Conservation (phyloP, 2,888 invertebrate genomes). For the Sphecodes monilicornis region DNA sequence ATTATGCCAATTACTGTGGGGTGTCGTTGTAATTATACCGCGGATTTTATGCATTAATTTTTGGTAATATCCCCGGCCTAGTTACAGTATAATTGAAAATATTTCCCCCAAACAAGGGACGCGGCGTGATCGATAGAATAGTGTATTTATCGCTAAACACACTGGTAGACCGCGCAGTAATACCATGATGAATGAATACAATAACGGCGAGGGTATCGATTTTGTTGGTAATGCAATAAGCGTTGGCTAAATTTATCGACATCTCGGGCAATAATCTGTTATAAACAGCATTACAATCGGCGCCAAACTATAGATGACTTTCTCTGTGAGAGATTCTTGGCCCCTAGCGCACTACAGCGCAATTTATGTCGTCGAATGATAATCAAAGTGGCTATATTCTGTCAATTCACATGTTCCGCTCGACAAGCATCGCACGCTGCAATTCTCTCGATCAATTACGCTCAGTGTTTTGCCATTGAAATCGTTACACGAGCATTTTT, state of each 20-base stretch:
- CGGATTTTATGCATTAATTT: too few species aligned
- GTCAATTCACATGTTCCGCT: not conserved
- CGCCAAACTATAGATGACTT: not conserved
- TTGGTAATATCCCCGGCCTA: too few species aligned
- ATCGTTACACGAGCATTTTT: not conserved
- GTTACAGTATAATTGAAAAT: not conserved
- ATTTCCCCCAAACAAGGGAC: not conserved
- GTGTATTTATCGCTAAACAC: constrained; percentile 4
- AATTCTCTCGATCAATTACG: not conserved
- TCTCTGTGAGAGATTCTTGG: not conserved
- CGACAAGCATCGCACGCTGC: not conserved
- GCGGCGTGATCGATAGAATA: not conserved
- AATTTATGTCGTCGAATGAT: not conserved
- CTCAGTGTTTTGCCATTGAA: not conserved
- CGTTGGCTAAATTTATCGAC: constrained; percentile 4
- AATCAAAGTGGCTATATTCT: not conserved
- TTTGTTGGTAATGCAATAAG: not conserved
- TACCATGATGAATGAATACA: constrained; percentile 3
- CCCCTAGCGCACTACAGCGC: not conserved
- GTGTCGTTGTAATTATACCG: too few species aligned
- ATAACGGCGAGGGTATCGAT: constrained; percentile 2
- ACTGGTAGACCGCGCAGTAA: not conserved
- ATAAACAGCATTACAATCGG: not conserved
- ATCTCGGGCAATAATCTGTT: not conserved
- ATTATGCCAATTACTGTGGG: too few species aligned